A percentile compares a stretch with the other conserved stretches of the same genome.
phyloP scores from a whole-genome alignment of 2,888 invertebrate species.

The Mycalesis mineus region DNA sequence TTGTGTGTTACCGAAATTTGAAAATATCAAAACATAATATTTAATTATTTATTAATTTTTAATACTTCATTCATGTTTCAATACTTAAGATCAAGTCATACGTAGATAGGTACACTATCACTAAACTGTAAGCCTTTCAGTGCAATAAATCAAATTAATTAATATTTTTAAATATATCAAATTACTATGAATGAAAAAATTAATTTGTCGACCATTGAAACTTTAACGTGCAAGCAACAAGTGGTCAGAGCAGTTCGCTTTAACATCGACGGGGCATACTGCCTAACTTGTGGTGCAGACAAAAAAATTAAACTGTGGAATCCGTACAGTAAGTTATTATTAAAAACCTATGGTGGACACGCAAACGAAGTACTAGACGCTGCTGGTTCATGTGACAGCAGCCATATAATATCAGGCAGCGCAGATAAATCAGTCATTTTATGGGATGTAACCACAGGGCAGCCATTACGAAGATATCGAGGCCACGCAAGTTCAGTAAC shows the following conservation, averaged over 20 bases:
- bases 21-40: no score
- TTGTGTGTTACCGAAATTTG: no score
- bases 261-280: slow-evolving; percentile 97
- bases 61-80: no score
- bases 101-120: no score
- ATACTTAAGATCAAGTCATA: no score
- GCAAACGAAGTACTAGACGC: slow-evolving; percentile 83
- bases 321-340: slow-evolving; percentile 84
- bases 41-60: no score
- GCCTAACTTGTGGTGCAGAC: slow-evolving; percentile 96
- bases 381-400: slow-evolving; percentile 92
- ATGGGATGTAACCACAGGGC: slow-evolving; percentile 97
- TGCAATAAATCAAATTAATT: no score
- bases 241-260: slow-evolving; percentile 95
- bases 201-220: slow-evolving; percentile 53
- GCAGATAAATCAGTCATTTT: slow-evolving; percentile 95
- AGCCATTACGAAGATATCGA: slow-evolving; percentile 88
- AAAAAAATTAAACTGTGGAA: slow-evolving; percentile 98
- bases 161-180: not conserved
- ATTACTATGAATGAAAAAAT: slow-evolving; percentile 23
- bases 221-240: slow-evolving; percentile 94
- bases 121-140: no score
- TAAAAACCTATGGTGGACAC: slow-evolving; percentile 96
- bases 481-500: slow-evolving; percentile 93
- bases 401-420: slow-evolving; percentile 93